These are phyloP conservation scores for Hoplostethus atlanticus DNA, from an alignment of 2,797 vertebrate genomes.

Conservation along the genomic window DNA sequence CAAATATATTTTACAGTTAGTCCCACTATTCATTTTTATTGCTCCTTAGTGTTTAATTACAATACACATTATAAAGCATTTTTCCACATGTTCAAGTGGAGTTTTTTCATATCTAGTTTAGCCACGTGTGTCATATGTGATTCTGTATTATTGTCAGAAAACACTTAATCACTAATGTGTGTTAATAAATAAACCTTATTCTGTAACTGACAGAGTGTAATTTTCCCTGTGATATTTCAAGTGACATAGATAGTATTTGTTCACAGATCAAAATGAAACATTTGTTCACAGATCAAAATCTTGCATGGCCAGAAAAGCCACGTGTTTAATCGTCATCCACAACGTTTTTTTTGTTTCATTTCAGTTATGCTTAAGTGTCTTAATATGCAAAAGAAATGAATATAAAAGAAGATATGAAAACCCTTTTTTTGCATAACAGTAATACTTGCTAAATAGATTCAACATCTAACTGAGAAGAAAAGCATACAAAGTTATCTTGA, in stretches of 20 bases:
- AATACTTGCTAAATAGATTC: slow-evolving; percentile 1
- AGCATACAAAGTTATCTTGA: slow-evolving; percentile 54
- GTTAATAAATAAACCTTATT: slow-evolving; percentile 36
- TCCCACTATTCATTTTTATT: slow-evolving; percentile 11
- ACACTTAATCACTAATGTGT: slow-evolving; percentile 27
- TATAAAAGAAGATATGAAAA: slow-evolving; percentile 28
- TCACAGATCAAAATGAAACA: slow-evolving; percentile 22
- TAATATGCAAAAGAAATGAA: slow-evolving; percentile 37
- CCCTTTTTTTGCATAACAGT: slow-evolving; percentile 43
- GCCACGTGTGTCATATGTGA: neutral
- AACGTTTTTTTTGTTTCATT: slow-evolving; percentile 32
- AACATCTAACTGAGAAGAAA: slow-evolving; percentile 19
- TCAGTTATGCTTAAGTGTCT: slow-evolving; percentile 30
- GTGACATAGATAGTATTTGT: slow-evolving; percentile 5
- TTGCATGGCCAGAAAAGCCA: slow-evolving; percentile 9
- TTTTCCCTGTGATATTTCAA: slow-evolving; percentile 8
- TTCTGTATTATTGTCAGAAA: neutral
- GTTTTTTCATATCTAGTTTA: neutral
- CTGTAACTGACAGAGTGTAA: slow-evolving; percentile 39
- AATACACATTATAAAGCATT: slow-evolving; percentile 4
- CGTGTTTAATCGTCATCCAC: slow-evolving; percentile 20
- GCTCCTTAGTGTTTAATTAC: neutral
- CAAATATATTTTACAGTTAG: slow-evolving; percentile 22
- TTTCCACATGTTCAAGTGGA: slow-evolving; percentile 4
- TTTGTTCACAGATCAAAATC: slow-evolving; percentile 29